phyloP scores from a whole-genome alignment of 2,797 vertebrate species.

The Holocentrus rufus region DNA sequence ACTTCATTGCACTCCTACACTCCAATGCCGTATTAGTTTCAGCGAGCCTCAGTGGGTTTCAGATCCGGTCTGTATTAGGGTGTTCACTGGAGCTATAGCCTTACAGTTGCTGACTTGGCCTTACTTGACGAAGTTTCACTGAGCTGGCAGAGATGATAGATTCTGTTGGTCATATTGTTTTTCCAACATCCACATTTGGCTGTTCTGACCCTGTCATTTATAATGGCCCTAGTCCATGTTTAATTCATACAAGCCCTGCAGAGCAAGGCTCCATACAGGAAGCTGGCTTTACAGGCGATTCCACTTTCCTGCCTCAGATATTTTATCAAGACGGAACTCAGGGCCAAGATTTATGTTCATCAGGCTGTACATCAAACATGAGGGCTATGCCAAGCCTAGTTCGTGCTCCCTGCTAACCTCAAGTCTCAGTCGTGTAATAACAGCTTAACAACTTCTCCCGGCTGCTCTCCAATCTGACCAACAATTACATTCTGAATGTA shows the following conservation, averaged over 20 bases:
- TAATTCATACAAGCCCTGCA: slow-evolving; percentile 67
- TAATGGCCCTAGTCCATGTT: slow-evolving; percentile 66
- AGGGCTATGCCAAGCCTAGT: slow-evolving; percentile 29
- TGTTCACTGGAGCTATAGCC: slow-evolving; percentile 35
- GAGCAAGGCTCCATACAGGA: slow-evolving; percentile 62
- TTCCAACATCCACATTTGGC: slow-evolving; percentile 69
- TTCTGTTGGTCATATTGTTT: slow-evolving; percentile 74
- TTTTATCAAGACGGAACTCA: slow-evolving; percentile 62
- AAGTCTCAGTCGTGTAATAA: slow-evolving; percentile 43
- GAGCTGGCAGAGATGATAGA: slow-evolving; percentile 67
- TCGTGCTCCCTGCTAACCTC: slow-evolving; percentile 31
- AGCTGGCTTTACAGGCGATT: slow-evolving; percentile 62
- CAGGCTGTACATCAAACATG: slow-evolving; percentile 55
- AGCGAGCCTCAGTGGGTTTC: slow-evolving; percentile 15
- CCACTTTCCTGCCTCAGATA: slow-evolving; percentile 65
- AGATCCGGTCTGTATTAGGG: background rate
- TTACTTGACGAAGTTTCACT: slow-evolving; percentile 62
- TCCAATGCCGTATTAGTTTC: slow-evolving; percentile 16
- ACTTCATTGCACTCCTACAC: slow-evolving; percentile 15
- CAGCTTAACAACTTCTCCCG: slow-evolving; percentile 29
- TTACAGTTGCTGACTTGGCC: slow-evolving; percentile 60
- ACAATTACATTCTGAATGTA: slow-evolving; percentile 24
- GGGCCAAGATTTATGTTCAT: slow-evolving; percentile 56
- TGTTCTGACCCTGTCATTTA: slow-evolving; percentile 72
- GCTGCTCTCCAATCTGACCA: slow-evolving; percentile 15